These are phyloP conservation scores for Alethe diademata DNA, from an alignment of 2,113 vertebrate species.

Conservation along the genomic window DNA sequence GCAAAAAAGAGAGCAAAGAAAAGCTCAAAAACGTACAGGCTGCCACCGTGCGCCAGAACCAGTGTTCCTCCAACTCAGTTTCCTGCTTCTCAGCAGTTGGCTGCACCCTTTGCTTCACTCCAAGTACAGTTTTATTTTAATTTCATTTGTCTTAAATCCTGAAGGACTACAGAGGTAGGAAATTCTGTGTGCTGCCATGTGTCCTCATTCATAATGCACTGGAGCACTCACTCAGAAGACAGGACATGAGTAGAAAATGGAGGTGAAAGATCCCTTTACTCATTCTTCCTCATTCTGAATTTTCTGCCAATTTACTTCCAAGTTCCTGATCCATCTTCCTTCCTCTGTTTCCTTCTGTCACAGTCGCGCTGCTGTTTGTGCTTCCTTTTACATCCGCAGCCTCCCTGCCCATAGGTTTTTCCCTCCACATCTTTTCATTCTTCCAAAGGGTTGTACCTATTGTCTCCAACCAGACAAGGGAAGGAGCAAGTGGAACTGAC, in stretches of 20 bases:
- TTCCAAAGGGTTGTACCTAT: neutral
- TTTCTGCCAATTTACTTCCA: neutral
- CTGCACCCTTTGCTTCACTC: neutral
- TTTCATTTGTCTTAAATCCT: neutral
- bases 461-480: neutral
- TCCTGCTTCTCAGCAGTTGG: neutral
- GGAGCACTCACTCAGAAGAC: neutral
- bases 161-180: neutral
- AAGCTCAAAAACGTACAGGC: neutral
- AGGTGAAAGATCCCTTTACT: neutral
- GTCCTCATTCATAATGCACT: neutral
- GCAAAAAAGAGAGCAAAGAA: neutral
- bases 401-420: neutral
- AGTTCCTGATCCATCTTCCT: neutral
- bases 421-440: neutral
- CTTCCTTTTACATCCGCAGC: neutral
- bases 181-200: neutral
- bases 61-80: neutral
- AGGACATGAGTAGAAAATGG: neutral
- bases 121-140: neutral
- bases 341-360: neutral
- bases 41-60: neutral
- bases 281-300: neutral
- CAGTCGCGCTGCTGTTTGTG: rapidly evolving
- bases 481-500: neutral